Evolutionary conservation across 2,113 vertebrate genomes (phyloP).

Genomic region (Phrynosoma platyrhinos): DNA sequence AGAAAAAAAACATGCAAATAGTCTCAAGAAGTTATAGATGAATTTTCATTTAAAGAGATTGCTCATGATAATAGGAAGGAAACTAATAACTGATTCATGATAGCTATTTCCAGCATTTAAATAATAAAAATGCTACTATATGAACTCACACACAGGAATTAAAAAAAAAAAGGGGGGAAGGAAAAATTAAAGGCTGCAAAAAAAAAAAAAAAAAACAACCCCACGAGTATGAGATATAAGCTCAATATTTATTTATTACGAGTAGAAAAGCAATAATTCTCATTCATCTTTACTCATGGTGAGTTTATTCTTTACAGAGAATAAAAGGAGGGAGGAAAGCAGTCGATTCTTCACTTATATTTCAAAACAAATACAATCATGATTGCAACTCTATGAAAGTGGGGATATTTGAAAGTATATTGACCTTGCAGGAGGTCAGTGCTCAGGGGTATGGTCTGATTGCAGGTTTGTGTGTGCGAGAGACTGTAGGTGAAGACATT

Average conservation of each 20-base stretch:
- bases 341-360: slow-evolving; percentile 27
- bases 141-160: neutral
- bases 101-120: neutral
- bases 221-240: neutral
- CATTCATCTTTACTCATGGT: slow-evolving; percentile 12
- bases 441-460: slow-evolving; percentile 48
- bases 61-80: neutral
- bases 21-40: neutral
- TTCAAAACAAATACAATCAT: slow-evolving; percentile 26
- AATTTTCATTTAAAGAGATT: neutral
- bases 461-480: slow-evolving; percentile 16
- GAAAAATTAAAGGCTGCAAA: neutral
- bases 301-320: slow-evolving; percentile 25
- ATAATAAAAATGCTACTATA: neutral
- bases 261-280: neutral
- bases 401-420: slow-evolving; percentile 49
- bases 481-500: slow-evolving; percentile 59
- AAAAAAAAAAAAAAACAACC: neutral
- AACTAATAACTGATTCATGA: neutral
- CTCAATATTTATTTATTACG: neutral
- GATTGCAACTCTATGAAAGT: slow-evolving; percentile 31
- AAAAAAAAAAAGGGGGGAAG: neutral
- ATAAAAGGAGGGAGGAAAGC: slow-evolving; percentile 27
- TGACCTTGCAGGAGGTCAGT: slow-evolving; percentile 39
- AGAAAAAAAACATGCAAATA: neutral